A percentile compares a stretch with the other conserved stretches of the same genome.
Evolutionary conservation across 2,888 invertebrate genomes (phyloP).

Genomic region (Scotopteryx bipunctaria): DNA sequence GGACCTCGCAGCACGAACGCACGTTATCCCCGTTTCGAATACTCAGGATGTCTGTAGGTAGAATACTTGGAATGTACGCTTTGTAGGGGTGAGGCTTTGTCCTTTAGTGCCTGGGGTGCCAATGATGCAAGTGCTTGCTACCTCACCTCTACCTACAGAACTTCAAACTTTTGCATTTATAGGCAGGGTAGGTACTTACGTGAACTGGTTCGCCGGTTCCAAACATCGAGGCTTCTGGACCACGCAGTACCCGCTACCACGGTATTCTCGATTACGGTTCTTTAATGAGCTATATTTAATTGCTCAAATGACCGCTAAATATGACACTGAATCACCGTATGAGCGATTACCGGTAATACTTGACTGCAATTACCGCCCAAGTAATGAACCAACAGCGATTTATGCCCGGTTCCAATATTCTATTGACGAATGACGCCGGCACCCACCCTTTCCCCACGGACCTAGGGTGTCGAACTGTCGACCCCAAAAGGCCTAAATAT

Average conservation of each 20-base stretch:
- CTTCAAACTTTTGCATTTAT: no score
- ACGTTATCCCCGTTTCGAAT: constrained; percentile 40
- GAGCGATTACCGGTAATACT: constrained; percentile 34
- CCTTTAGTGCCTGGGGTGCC: constrained; percentile 15
- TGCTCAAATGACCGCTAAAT: constrained; percentile 26
- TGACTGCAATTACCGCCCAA: constrained; percentile 20
- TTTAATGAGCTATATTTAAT: constrained; percentile 27
- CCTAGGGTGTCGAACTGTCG: no score
- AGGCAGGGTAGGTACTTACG: no score
- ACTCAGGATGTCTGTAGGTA: constrained; percentile 7
- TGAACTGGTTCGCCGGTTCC: no score
- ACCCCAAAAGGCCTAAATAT: no score
- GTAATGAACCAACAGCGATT: constrained; percentile 6
- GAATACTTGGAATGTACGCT: constrained; percentile 3
- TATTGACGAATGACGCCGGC: no score
- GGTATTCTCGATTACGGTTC: constrained; percentile 3
- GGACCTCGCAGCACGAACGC: constrained; percentile 59
- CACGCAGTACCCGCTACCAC: neutral
- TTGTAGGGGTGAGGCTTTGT: constrained; percentile 16
- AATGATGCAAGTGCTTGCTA: constrained; percentile 23
- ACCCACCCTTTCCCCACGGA: no score
- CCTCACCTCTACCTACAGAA: neutral
- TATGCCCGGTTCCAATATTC: no score
- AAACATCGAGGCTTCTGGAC: neutral
- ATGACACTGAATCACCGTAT: constrained; percentile 34